Percentiles rank a stretch among this genome's conserved stretches.
These are phyloP conservation scores for Crotalus horridus DNA, from an alignment of 2,113 vertebrate genomes.

Conservation along the genomic window DNA sequence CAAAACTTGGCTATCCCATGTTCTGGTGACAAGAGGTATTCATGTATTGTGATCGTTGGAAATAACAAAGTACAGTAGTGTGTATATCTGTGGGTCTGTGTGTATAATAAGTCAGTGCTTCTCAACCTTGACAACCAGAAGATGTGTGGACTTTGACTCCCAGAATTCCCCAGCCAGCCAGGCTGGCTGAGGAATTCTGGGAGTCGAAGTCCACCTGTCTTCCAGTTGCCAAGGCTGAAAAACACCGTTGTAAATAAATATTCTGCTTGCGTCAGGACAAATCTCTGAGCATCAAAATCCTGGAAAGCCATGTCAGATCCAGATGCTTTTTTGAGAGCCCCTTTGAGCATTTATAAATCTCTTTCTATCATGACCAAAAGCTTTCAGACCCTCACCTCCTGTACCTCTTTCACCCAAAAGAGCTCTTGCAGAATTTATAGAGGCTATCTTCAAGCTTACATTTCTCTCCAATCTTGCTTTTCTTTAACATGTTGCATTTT, in stretches of 20 bases:
- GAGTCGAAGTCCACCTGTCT: not conserved
- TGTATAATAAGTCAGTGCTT: not conserved
- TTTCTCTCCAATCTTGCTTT: not conserved
- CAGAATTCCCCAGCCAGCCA: too few species aligned
- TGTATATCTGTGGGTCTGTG: not conserved
- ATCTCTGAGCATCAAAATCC: slow-evolving; percentile 19
- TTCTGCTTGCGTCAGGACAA: slow-evolving; percentile 43
- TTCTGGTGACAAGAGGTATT: not conserved
- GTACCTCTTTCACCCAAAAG: not conserved
- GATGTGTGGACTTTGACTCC: too few species aligned
- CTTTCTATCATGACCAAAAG: slow-evolving; percentile 22
- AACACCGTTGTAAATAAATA: slow-evolving; percentile 4
- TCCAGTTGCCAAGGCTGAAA: not conserved
- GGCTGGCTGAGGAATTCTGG: not conserved
- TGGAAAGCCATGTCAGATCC: slow-evolving; percentile 49
- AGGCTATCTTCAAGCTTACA: too few species aligned
- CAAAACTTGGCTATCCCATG: not conserved
- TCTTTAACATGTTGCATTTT: not conserved
- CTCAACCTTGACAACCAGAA: too few species aligned
- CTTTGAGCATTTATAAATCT: slow-evolving; percentile 38
- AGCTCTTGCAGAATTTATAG: not conserved
- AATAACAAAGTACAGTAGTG: not conserved
- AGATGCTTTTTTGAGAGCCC: slow-evolving; percentile 38
- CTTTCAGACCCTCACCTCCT: not conserved
- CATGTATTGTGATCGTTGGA: not conserved